These are phyloP conservation scores for Rhagonycha lutea DNA, from an alignment of 2,888 invertebrate genomes.

Conservation along the genomic window DNA sequence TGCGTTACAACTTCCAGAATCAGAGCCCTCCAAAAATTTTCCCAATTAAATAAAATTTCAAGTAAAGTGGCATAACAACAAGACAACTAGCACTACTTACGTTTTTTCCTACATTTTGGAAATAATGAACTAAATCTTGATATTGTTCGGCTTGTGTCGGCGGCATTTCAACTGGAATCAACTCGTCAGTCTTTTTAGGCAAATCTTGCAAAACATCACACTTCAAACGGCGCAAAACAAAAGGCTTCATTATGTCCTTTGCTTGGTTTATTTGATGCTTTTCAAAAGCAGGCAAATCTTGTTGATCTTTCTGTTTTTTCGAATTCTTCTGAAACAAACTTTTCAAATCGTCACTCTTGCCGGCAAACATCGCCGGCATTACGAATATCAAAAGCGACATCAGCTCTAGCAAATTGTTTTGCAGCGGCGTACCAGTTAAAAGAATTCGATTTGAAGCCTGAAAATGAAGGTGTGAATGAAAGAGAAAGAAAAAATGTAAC, in stretches of 20 bases:
- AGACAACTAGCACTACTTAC: slow-evolving; percentile 48
- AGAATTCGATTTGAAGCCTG: slow-evolving; percentile 84
- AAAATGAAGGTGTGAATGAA: slow-evolving; percentile 36
- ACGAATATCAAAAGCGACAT: slow-evolving; percentile 95
- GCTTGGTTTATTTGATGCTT: slow-evolving; percentile 89
- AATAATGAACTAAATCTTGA: slow-evolving; percentile 70
- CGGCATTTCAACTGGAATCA: slow-evolving; percentile 71
- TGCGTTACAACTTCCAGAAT: slow-evolving; percentile 65
- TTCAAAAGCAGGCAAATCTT: slow-evolving; percentile 79
- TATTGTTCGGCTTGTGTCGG: slow-evolving; percentile 77
- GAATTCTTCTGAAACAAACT: slow-evolving; percentile 81
- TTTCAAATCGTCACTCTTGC: slow-evolving; percentile 85
- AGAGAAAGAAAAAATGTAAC: neutral
- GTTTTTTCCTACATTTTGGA: slow-evolving; percentile 65
- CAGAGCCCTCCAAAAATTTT: slow-evolving; percentile 44
- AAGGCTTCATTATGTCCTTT: slow-evolving; percentile 95
- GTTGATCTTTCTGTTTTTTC: slow-evolving; percentile 61
- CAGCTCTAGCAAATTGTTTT: slow-evolving; percentile 93
- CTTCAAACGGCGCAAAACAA: slow-evolving; percentile 87
- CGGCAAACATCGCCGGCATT: slow-evolving; percentile 93
- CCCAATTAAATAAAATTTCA: neutral
- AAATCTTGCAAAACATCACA: slow-evolving; percentile 83
- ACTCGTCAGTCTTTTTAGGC: slow-evolving; percentile 78
- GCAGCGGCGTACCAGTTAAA: slow-evolving; percentile 93
- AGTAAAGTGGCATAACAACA: too few relatives aligned